phyloP scores from a whole-genome alignment of 2,797 vertebrate genomes.

The Nyctibius grandis region DNA sequence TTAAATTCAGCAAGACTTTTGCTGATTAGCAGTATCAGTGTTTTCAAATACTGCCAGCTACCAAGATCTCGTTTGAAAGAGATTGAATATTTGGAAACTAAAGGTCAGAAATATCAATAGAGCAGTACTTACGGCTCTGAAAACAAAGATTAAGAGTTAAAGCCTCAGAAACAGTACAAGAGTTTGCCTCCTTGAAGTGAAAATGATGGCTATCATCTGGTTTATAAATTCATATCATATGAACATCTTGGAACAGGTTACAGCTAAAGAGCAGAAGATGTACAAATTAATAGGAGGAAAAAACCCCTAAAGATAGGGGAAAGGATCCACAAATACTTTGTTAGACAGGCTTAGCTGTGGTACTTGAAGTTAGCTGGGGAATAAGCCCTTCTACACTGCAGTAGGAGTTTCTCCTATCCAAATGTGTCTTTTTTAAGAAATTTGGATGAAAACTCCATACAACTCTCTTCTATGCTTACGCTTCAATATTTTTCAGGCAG shows the following conservation, averaged over 20 bases:
- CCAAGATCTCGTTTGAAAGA: background rate
- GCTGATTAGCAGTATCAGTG: background rate
- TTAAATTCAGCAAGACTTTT: background rate
- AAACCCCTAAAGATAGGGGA: background rate
- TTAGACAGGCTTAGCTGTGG: background rate
- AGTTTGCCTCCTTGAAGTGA: background rate
- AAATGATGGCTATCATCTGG: constrained; percentile 12
- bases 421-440: background rate
- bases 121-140: background rate
- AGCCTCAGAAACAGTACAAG: background rate
- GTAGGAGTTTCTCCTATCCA: background rate
- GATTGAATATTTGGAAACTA: background rate
- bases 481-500: background rate
- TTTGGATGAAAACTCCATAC: background rate
- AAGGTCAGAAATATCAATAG: constrained; percentile 22
- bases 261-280: background rate
- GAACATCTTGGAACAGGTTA: background rate
- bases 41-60: background rate
- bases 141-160: constrained; percentile 4
- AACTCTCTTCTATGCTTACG: background rate
- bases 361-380: background rate
- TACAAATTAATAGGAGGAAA: background rate
- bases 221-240: constrained; percentile 13
- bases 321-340: background rate
- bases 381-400: background rate